Evolutionary conservation across 2,888 invertebrate species (phyloP).

Genomic region (Caenorhabditis sp.): DNA sequence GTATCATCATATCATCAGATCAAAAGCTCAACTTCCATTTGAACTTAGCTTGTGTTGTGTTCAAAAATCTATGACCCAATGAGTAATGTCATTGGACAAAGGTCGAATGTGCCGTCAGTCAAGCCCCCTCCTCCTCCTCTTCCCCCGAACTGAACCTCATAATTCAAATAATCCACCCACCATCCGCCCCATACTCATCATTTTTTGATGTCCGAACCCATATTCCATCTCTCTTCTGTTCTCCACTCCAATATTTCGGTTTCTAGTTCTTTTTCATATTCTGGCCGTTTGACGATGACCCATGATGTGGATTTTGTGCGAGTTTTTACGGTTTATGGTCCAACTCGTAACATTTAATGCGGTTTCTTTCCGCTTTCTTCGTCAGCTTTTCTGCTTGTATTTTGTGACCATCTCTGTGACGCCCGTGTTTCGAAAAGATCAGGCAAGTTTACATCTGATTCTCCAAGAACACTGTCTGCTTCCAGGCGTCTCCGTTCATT

Average conservation of each 20-base stretch:
- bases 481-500: too few relatives aligned
- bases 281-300: neutral
- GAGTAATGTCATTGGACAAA: constrained; percentile 25
- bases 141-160: too few relatives aligned
- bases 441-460: too few relatives aligned
- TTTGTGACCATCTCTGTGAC: neutral
- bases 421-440: too few relatives aligned
- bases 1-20: too few relatives aligned
- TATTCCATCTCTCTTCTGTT: too few relatives aligned
- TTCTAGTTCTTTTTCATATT: constrained; percentile 2
- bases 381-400: neutral
- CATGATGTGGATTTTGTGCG: neutral
- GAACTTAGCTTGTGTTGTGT: too few relatives aligned
- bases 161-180: constrained; percentile 8
- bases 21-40: too few relatives aligned
- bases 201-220: neutral
- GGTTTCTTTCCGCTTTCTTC: neutral
- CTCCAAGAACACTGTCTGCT: too few relatives aligned
- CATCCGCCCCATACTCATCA: neutral
- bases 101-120: constrained; percentile 1
- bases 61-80: too few relatives aligned
- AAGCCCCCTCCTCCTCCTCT: too few relatives aligned
- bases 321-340: constrained; percentile 3
- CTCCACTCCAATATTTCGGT: neutral
- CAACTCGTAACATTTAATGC: constrained; percentile 3